These are phyloP conservation scores for Protosalanx chinensis DNA, from an alignment of 2,797 vertebrate genomes.

Conservation along the genomic window DNA sequence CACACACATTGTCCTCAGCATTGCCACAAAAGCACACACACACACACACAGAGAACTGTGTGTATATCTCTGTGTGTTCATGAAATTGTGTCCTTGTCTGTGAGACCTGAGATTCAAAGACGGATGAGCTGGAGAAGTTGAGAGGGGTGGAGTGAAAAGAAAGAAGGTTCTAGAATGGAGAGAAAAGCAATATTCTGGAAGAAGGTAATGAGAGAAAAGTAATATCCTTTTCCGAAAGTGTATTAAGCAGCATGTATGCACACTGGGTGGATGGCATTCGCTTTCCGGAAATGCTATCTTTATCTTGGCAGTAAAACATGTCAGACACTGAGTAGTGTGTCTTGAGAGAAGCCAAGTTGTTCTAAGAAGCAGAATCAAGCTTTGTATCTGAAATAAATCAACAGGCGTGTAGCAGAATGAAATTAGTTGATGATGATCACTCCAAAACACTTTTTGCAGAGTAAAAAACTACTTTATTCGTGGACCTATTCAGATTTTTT, in stretches of 20 bases:
- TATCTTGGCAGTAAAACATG: neutral
- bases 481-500: conserved; percentile 26
- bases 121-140: neutral
- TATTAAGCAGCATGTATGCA: neutral
- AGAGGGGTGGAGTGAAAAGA: neutral
- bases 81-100: conserved; percentile 18
- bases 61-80: conserved; percentile 12
- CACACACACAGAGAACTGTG: neutral
- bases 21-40: conserved; percentile 42
- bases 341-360: neutral
- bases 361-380: conserved; percentile 1
- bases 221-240: neutral
- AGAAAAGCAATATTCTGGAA: neutral
- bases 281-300: neutral
- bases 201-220: neutral
- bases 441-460: neutral
- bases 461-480: neutral
- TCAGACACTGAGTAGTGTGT: neutral
- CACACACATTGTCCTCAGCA: conserved; percentile 55
- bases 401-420: neutral
- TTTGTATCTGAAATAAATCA: conserved; percentile 13
- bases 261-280: neutral
- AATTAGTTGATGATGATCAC: neutral
- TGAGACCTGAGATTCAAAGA: neutral
- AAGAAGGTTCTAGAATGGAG: neutral